These are phyloP conservation scores for Palaemon carinicauda DNA, from an alignment of 1,140 invertebrate species.

Conservation along the genomic window DNA sequence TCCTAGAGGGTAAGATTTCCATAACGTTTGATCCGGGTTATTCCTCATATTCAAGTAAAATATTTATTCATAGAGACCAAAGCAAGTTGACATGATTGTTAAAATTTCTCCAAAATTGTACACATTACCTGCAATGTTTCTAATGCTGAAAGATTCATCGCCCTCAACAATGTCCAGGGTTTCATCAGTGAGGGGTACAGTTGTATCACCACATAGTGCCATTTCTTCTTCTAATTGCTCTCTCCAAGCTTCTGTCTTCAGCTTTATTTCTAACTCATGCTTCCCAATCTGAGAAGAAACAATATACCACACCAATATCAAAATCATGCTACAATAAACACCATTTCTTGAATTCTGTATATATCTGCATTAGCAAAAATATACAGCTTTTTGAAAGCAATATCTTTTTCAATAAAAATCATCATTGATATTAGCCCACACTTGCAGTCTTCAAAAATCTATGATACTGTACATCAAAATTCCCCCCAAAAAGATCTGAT, in stretches of 20 bases:
- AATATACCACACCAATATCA: not conserved
- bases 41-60: not conserved
- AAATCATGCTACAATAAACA: not conserved
- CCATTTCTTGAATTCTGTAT: not conserved
- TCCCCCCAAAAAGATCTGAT: too few species aligned
- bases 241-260: conserved; percentile 87
- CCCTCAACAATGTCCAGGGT: conserved; percentile 48
- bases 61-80: not conserved
- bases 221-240: conserved; percentile 82
- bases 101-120: conserved; percentile 47
- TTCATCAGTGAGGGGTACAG: conserved; percentile 72
- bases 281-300: conserved; percentile 71
- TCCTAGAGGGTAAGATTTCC: too few species aligned
- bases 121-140: conserved; percentile 38
- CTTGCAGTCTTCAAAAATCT: too few species aligned
- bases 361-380: too few species aligned
- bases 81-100: not conserved
- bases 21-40: too few species aligned
- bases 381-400: too few species aligned
- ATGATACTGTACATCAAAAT: too few species aligned
- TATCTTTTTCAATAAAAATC: too few species aligned
- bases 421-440: too few species aligned
- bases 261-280: conserved; percentile 74
- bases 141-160: not conserved
- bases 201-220: conserved; percentile 82